Evolutionary conservation across 2,113 vertebrate genomes (phyloP).

Genomic region (Azemiops feae): DNA sequence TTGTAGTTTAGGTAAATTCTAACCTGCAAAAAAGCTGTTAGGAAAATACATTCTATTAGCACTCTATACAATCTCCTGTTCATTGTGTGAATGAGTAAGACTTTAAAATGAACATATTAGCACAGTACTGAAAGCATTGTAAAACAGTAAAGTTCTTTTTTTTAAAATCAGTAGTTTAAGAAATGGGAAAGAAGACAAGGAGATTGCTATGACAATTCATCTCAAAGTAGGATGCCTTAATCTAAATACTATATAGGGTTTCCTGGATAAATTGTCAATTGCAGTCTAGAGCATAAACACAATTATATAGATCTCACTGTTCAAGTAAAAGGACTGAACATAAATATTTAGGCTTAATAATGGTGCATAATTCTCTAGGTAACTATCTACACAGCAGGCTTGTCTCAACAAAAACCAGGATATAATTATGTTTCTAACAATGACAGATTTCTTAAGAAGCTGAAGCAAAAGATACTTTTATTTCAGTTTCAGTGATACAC

Average conservation of each 20-base stretch:
- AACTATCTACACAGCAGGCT: background rate
- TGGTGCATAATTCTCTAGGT: background rate
- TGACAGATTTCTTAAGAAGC: background rate
- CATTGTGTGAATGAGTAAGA: constrained; percentile 30
- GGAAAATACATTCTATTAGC: constrained; percentile 45
- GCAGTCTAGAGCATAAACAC: background rate
- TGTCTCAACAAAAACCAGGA: background rate
- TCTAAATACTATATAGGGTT: background rate
- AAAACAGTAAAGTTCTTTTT: constrained; percentile 6
- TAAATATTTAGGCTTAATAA: background rate
- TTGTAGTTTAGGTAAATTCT: constrained; percentile 25
- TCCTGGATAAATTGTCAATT: background rate
- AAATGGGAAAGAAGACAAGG: background rate
- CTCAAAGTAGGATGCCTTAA: background rate
- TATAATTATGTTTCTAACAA: background rate
- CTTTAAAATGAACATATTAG: constrained; percentile 26
- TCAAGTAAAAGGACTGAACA: background rate
- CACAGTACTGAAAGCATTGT: background rate
- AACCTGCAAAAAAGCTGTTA: constrained; percentile 58
- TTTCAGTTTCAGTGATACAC: background rate
- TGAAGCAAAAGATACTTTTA: background rate
- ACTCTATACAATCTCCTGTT: constrained; percentile 32
- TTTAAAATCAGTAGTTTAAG: background rate
- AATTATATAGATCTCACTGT: constrained; percentile 14
- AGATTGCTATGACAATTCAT: background rate